A percentile compares a stretch with the other conserved stretches of the same genome.
Conservation (phyloP, 1,140 invertebrate species). For the Venustaconcha ellipsiformis region DNA sequence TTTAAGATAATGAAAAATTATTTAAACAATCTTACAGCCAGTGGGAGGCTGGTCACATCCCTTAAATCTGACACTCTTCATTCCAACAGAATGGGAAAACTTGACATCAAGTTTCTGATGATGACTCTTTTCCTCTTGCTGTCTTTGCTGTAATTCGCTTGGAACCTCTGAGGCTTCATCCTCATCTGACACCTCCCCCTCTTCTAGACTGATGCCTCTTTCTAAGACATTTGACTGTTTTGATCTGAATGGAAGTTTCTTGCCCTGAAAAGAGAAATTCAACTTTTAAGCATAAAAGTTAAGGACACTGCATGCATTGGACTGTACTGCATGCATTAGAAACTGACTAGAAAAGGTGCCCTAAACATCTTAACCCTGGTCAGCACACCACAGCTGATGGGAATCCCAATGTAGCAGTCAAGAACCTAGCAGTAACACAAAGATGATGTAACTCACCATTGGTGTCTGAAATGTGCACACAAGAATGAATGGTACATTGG, state of each 20-base stretch:
- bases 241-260: conserved; percentile 42
- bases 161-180: conserved; percentile 62
- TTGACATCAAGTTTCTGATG: conserved; percentile 64
- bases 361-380: too few relatives aligned
- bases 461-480: too few relatives aligned
- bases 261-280: conserved; percentile 40
- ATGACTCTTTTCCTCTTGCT: conserved; percentile 27
- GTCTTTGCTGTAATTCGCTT: conserved; percentile 35
- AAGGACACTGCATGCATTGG: too few relatives aligned
- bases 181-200: conserved; percentile 60
- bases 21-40: conserved; percentile 54
- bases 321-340: too few relatives aligned
- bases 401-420: too few relatives aligned
- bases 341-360: too few relatives aligned
- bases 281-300: too few relatives aligned
- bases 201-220: conserved; percentile 20
- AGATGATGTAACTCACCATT: too few relatives aligned
- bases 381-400: too few relatives aligned
- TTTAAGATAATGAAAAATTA: too few relatives aligned
- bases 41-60: conserved; percentile 63
- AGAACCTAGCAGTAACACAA: too few relatives aligned
- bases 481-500: too few relatives aligned
- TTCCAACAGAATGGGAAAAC: conserved; percentile 70
- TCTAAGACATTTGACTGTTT: background rate
- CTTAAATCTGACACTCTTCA: conserved; percentile 71